Base-by-base conservation (phyloP, 2,797 vertebrate species). In the Novumbra hubbsi region DNA sequence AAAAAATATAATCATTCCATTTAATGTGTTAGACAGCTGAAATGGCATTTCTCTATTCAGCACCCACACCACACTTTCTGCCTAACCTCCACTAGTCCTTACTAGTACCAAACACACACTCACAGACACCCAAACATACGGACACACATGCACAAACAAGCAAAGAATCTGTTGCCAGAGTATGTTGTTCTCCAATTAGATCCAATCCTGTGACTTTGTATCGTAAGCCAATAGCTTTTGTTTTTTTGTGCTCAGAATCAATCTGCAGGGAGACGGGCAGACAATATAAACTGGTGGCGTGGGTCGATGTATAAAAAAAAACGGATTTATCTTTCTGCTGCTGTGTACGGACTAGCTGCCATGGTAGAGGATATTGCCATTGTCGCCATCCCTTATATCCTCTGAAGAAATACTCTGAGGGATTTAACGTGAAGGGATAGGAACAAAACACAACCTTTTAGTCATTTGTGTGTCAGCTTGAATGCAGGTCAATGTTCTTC, bases 41-140 rank as follows among this genome's bases (percentile, higher is more conserved):
- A 92, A 91, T 89, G 86, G 88, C 86, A 83, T 88, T 80, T 27
- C 24, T 27, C 88, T 87, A 90, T 91, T 91, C 91, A 91, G 89
- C 88, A 87, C 88, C 87, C 85, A 68, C 75, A 19, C 82, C 88
- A 86, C 88, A 86, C 88, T 86, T 83, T 67, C 68, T 89, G 86
- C 83, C 81, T 87, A 90, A 91, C 90, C 90, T 83, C 88, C 87
- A 85, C 79, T 83, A 88, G 80, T 89, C 78, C 69, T n/a, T 27
- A 11, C 5, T 7, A 82, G 78, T 81, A 68, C 80, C 86, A 77
- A 84, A 34, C 21, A 32, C 62, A 76, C 14, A 63, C 69, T 70
- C 72, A 38, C 62, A 66, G 67, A 77, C 60, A 32, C 71, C 65
- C 69, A 48, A 14, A 45, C 5, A 45, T 14, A 11, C 11, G 12